Evolutionary conservation across 2,113 vertebrate species (phyloP).

Genomic region (Brachirus orientalis): DNA sequence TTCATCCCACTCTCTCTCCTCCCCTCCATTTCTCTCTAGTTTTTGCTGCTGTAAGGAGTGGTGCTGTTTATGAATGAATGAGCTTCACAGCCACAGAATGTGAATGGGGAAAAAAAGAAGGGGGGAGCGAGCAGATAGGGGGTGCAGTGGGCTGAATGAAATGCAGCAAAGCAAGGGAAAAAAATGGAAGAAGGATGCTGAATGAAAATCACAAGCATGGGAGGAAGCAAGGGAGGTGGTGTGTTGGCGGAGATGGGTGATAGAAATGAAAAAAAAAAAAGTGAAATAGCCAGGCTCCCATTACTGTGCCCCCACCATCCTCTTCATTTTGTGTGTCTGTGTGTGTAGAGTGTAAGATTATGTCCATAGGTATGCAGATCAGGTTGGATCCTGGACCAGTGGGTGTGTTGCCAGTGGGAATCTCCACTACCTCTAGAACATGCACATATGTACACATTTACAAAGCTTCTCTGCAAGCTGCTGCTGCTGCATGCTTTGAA

Average conservation of each 20-base stretch:
- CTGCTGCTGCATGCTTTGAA: conserved; percentile 74
- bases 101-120: conserved; percentile 77
- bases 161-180: conserved; percentile 43
- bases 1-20: conserved; percentile 6
- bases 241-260: background rate
- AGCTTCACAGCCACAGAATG: conserved; percentile 69
- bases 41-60: conserved; percentile 78
- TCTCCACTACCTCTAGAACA: conserved; percentile 48
- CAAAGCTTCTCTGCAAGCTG: conserved; percentile 57
- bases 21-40: conserved; percentile 2
- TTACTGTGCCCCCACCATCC: background rate
- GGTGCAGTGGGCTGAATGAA: conserved; percentile 63
- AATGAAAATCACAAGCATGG: conserved; percentile 53
- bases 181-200: conserved; percentile 46
- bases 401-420: conserved; percentile 60
- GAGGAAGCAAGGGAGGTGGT: background rate
- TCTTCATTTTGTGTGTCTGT: background rate
- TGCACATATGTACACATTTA: conserved; percentile 7
- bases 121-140: conserved; percentile 28
- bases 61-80: conserved; percentile 83
- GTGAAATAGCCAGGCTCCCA: conserved; percentile 3
- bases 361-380: conserved; percentile 55
- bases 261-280: conserved; percentile 32
- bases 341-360: background rate
- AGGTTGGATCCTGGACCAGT: conserved; percentile 42